Evolutionary conservation across 2,888 invertebrate species (phyloP), one percentile per base, ranked within the genome.

Genomic region (Orthonychiurus folsomi): DNA sequence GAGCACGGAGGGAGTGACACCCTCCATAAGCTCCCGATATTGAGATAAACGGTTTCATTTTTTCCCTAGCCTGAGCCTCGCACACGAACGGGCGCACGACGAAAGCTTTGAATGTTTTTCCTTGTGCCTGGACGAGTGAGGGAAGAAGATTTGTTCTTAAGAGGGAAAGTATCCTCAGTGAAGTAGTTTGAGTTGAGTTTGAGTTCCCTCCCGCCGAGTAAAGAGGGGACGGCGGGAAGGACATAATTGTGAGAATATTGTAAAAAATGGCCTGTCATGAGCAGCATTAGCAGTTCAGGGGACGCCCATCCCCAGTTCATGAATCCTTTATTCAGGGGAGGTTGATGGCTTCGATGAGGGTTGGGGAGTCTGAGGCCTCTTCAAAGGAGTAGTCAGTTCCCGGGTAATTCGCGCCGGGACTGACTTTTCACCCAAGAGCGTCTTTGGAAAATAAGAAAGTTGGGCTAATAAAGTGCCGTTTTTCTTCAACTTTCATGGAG

Each of bases 211-310:
- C 5, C 37, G 5, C 15, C 15, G 15, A 5, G 5, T 37, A 37
- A 9, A 52, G 52, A 20, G 21, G n/a, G 52, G 52, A 20, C 5
- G 52, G n/a, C 5, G 24, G n/a, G 52, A n/a, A 52, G 52, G 24
- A 23, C 52, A 26, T 61, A 59, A 60, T 60, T 60, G 60, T 60
- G 60, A 60, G 54, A 37, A 54, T 53, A 64, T 66, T 60, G 61
- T 69, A 69, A 69, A 69, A 68, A 69, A 69, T 68, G 67, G 64
- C 67, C 69, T 69, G 69, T 69, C 69, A 69, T 63, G 65, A 69
- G 60, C 69, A 69, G 69, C 67, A 67, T 66, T 65, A 68, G 67
- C 65, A 66, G 66, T 63, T n/a, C n/a, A n/a, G 66, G 67, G 66
- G 66, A 64, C 69, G 69, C 69, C 69, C 69, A 68, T 68, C 67